Evolutionary conservation across 2,113 vertebrate species (phyloP), one percentile per base, ranked within the genome.

Genomic region (Euleptes europaea): DNA sequence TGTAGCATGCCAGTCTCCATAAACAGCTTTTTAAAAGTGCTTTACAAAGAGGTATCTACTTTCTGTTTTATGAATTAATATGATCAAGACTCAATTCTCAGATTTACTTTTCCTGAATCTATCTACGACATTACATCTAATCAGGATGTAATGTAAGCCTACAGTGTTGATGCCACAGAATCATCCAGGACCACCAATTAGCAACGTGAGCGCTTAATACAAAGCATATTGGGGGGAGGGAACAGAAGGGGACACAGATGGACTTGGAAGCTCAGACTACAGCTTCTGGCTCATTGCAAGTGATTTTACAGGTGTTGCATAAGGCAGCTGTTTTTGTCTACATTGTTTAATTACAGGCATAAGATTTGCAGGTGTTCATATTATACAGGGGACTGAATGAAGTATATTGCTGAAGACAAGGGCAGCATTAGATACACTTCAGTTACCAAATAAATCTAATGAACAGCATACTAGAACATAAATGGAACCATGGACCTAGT

Each of bases 201-300:
- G 33, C 74, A 84, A 33, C 28, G 40, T 70, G 80, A 54, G 33
- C 89, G 40, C 5, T 4, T 77, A 49, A 33, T 5, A 84, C 73
- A 84, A 73, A 31, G 51, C 15, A 17, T 57, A 54, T 54, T 3
- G 4, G 6, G 1, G 1, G 78, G 71, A 35, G 78, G 80, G 76
- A 84, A 1, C 2, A 88, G 19, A 85, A 88, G 78, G 38, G 60
- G 60, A 60, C 60, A 63, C 60, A 63, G 60, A 63, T 63, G 60
- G 60, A 63, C 60, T 63, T 63, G 26, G 54, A 7, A 63, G 60
- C 28, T 63, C 60, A 89, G 85, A 90, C 81, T 38, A 80, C n/a
- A 85, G 57, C 4, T 35, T 75, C 40, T 21, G 23, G 47, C 73
- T 88, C 71, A 78, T 21, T 5, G 1, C 76, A 76, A 40, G 3